phyloP scores from a whole-genome alignment of 2,888 invertebrate genomes.

The Luperina nickerlii region DNA sequence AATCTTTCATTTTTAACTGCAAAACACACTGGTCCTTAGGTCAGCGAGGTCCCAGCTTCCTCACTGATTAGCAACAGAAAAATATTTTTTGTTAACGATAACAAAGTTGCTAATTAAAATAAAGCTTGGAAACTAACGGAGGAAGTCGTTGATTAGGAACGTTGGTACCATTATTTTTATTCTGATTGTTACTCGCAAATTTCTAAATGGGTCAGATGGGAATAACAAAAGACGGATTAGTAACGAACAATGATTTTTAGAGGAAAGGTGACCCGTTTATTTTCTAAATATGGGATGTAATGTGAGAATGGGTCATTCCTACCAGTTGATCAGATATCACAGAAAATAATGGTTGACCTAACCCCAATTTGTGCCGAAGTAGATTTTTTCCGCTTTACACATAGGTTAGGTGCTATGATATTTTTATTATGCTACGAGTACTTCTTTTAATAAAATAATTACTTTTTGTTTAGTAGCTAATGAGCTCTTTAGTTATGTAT shows the following conservation, averaged over 20 bases:
- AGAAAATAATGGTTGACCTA: neutral
- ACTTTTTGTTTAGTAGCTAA: no score
- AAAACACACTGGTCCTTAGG: conserved; percentile 72
- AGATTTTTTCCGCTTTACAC: neutral
- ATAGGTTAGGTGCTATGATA: neutral
- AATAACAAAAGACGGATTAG: conserved; percentile 12
- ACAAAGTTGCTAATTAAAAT: conserved; percentile 82
- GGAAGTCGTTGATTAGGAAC: conserved; percentile 74
- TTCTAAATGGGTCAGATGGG: conserved; percentile 23
- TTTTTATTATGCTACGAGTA: neutral
- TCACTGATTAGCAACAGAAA: conserved; percentile 77
- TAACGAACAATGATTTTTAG: conserved; percentile 13
- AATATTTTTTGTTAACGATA: conserved; percentile 77
- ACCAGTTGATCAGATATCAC: neutral
- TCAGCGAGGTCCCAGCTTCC: conserved; percentile 83
- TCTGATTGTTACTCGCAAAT: conserved; percentile 50
- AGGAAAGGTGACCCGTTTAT: neutral
- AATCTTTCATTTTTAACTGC: conserved; percentile 82
- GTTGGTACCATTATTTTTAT: conserved; percentile 52
- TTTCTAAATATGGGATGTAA: neutral
- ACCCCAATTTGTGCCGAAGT: neutral
- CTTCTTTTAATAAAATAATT: neutral
- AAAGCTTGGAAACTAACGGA: conserved; percentile 71
- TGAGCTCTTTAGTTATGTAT: neutral
- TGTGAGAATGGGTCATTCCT: neutral